These are phyloP conservation scores for Meteorus cinctellus DNA, from an alignment of 2,888 invertebrate genomes.

Conservation along the genomic window DNA sequence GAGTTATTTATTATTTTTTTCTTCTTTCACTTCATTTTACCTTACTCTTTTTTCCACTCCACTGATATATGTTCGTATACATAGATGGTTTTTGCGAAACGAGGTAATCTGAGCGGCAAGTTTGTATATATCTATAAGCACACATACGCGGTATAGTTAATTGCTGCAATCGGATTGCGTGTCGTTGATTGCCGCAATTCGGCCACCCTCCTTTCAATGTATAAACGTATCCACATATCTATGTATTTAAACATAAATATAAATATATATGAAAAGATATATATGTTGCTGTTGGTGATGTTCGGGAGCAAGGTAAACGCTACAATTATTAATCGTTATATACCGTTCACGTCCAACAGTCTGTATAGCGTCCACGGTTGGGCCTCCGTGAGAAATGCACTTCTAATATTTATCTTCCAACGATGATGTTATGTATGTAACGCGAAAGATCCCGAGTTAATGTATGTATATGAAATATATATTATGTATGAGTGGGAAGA, in stretches of 20 bases:
- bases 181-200: constrained; percentile 51
- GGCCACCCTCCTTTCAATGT: constrained; percentile 13
- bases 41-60: neutral
- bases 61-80: neutral
- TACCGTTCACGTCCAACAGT: constrained; percentile 9
- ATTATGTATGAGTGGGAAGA: neutral
- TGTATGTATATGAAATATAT: constrained; percentile 15
- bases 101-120: constrained; percentile 35
- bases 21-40: neutral
- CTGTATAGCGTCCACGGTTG: constrained; percentile 6
- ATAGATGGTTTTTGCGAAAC: constrained; percentile 41
- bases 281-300: constrained; percentile 33
- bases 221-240: neutral
- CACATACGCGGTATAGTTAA: constrained; percentile 38
- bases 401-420: constrained; percentile 32
- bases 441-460: neutral
- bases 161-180: constrained; percentile 50
- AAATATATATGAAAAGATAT: neutral
- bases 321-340: constrained; percentile 47
- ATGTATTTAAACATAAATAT: neutral
- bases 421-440: constrained; percentile 15
- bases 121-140: neutral
- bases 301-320: constrained; percentile 46
- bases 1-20: neutral
- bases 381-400: constrained; percentile 33